Base-by-base conservation (phyloP, 2,113 vertebrate genomes). In the Anoura caudifer region DNA sequence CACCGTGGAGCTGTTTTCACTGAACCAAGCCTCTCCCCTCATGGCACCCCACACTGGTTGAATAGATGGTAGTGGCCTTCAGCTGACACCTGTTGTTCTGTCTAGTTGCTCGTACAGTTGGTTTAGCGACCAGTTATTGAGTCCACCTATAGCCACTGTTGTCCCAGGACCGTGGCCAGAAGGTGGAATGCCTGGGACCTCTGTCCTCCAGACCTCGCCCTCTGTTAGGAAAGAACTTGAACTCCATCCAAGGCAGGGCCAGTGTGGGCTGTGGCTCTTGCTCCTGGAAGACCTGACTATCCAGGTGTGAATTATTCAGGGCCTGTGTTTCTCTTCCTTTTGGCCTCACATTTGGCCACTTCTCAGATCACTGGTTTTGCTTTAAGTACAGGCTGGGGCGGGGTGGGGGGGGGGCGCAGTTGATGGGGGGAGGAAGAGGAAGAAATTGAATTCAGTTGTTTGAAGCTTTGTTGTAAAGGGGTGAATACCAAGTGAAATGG, bases 311-410 rank as follows among this genome's bases (percentile, higher is more conserved):
- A 79, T 91, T 80, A 69, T 36, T 95, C 84, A 79, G 47, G 36
- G 54, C 33, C 63, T 87, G 91, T 82, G 69, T 83, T 54, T 63
- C 24, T 63, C 50, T 52, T 73, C 47, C 54, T 75, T 81, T 59
- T 3, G 41, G 81, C 70, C 28, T 90, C 54, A 17, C 86, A 38
- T 63, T 59, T 92, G 67, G 36, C 65, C 10, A 4, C 94, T 92
- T 87, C 87, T 87, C 36, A 89, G 79, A 47, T 59, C 47, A 63
- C 86, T 92, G 41, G 61, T 83, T 96, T 65, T 88, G 77, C 88
- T 91, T 83, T 81, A 54, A 91, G 50, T 45, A 56, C 4, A 5
- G n/a, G 63, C 4, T 19, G 52, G 6, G 52, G 17, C 0, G 17
- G 52, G 52, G 50, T 4, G 12, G 13, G 26, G 28, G 19, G n/a